phyloP scores from a whole-genome alignment of 2,888 invertebrate genomes.

The Cryptocephalus moraei region DNA sequence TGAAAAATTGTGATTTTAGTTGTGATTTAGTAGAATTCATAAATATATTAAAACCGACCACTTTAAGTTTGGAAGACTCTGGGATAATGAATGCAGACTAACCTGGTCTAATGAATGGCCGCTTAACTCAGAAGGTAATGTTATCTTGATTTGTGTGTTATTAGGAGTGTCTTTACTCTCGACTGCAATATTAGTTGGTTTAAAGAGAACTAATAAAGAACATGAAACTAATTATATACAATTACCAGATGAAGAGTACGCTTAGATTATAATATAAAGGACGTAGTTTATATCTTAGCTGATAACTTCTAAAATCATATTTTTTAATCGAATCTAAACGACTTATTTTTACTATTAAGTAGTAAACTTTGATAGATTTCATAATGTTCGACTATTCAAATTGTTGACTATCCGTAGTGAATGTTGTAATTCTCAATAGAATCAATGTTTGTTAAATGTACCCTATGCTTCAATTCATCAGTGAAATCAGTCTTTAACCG shows the following conservation, averaged over 20 bases:
- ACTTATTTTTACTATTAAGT: too few relatives aligned
- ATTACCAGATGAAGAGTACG: slow-evolving; percentile 21
- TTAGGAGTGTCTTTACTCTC: slow-evolving; percentile 11
- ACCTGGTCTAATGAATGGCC: slow-evolving; percentile 10
- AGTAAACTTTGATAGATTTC: too few relatives aligned
- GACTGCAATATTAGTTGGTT: slow-evolving; percentile 8
- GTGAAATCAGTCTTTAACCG: too few relatives aligned
- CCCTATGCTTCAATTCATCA: too few relatives aligned
- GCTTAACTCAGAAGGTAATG: slow-evolving; percentile 9
- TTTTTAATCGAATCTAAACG: too few relatives aligned
- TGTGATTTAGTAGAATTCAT: slow-evolving; percentile 54
- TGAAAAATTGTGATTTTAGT: slow-evolving; percentile 53
- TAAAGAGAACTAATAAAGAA: neutral
- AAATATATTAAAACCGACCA: slow-evolving; percentile 47
- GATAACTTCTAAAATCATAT: too few relatives aligned
- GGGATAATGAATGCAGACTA: slow-evolving; percentile 53
- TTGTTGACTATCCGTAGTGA: too few relatives aligned
- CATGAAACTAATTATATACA: slow-evolving; percentile 16
- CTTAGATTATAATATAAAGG: slow-evolving; percentile 6
- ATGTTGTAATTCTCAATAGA: too few relatives aligned
- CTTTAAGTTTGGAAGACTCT: slow-evolving; percentile 46
- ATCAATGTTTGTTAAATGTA: too few relatives aligned
- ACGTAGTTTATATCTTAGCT: too few relatives aligned
- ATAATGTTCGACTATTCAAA: too few relatives aligned
- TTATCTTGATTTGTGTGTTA: slow-evolving; percentile 14